A percentile compares a stretch with the other conserved stretches of the same genome.
These are phyloP conservation scores for Phrynocephalus guinanensis DNA, from an alignment of 2,797 vertebrate genomes.

Conservation along the genomic window DNA sequence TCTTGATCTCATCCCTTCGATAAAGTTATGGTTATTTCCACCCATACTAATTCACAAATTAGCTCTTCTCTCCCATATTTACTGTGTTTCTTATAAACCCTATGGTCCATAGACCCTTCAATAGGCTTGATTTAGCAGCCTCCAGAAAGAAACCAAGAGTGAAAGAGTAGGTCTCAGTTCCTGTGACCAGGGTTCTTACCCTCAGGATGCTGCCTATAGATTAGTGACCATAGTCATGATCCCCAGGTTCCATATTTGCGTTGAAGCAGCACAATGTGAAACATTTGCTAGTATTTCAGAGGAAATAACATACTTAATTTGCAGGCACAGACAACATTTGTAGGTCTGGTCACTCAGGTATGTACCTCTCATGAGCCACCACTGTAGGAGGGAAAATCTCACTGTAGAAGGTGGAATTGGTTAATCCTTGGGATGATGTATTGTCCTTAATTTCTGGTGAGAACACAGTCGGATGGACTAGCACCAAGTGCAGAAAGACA, in stretches of 20 bases:
- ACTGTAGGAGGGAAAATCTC: too few relatives aligned
- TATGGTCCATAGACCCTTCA: not conserved
- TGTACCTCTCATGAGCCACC: too few relatives aligned
- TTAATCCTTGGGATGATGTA: too few relatives aligned
- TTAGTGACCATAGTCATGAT: not conserved
- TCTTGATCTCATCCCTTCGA: not conserved
- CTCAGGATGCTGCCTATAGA: not conserved
- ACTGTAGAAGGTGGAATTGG: too few relatives aligned
- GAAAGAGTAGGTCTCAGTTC: not conserved
- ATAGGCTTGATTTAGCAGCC: not conserved
- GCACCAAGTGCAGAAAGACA: slow-evolving; percentile 1
- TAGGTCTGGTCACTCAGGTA: too few relatives aligned
- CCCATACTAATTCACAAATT: not conserved
- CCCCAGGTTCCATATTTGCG: not conserved
- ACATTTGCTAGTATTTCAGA: not conserved
- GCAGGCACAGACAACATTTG: too few relatives aligned
- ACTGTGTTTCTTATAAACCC: not conserved
- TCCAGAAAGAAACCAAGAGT: not conserved
- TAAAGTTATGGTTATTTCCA: not conserved
- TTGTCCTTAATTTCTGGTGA: too few relatives aligned
- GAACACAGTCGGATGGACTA: not conserved
- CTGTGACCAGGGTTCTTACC: not conserved
- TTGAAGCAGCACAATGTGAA: not conserved
- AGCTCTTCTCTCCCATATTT: not conserved
- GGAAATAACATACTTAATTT: not conserved